phyloP scores from a whole-genome alignment of 2,113 vertebrate genomes.

The Prietella phreatophila region DNA sequence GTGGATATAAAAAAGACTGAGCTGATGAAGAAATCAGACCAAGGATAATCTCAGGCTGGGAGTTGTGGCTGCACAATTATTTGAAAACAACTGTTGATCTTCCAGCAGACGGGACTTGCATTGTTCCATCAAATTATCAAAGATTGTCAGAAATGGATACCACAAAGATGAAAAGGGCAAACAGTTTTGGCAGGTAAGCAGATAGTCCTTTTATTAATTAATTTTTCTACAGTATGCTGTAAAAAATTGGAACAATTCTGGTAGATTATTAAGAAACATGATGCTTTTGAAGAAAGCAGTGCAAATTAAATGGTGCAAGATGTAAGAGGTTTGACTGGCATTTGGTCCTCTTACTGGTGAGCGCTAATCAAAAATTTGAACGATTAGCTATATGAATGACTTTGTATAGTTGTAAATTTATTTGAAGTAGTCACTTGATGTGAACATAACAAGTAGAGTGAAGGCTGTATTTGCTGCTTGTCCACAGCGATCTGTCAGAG shows the following conservation, averaged over 20 bases:
- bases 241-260: neutral
- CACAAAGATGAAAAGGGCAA: slow-evolving; percentile 16
- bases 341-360: neutral
- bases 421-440: neutral
- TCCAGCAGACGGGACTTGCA: neutral
- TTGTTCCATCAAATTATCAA: neutral
- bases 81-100: neutral
- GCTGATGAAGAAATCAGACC: neutral
- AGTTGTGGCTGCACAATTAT: neutral
- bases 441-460: neutral
- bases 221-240: neutral
- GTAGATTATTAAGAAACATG: neutral
- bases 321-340: neutral
- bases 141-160: slow-evolving; percentile 24
- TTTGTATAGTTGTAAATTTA: neutral
- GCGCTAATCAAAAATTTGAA: neutral
- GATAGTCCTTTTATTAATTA: neutral
- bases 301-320: neutral
- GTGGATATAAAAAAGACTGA: slow-evolving; percentile 29
- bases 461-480: neutral
- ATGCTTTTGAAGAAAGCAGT: neutral
- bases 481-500: slow-evolving; percentile 82
- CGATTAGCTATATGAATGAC: neutral
- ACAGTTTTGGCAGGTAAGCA: slow-evolving; percentile 38
- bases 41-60: neutral